Base-by-base conservation (phyloP, 1,140 invertebrate species). In the Oryzaephilus surinamensis region DNA sequence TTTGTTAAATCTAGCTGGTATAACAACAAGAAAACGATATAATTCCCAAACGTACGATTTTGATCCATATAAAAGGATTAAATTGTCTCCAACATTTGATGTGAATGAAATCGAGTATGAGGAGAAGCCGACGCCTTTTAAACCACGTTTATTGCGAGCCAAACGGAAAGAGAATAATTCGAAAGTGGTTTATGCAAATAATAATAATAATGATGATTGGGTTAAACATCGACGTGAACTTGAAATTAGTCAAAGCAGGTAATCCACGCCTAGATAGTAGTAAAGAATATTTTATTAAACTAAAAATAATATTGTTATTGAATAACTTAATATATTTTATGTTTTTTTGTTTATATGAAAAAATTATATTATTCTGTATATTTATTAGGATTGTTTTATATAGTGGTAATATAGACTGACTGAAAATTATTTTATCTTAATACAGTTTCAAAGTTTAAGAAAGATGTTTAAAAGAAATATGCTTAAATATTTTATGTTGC, bases 1-100 rank as follows among this genome's bases (percentile, higher is more conserved):
- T 0, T 59, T 88, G 26, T 59, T 88, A 8, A 81, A 84, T 60
- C 60, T 84, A 14, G 81, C 80, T 0, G 77, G 78, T 17, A 53
- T 62, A 24, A 43, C 50, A 8, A 55, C 50, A n/a, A 32, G 43
- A 13, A 57, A 57, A 33, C 41, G 46, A 15, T 36, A 45, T 23
- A 46, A 43, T 38, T 46, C 41, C 6, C 32, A 41, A 36, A 45
- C 28, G 38, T 17, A 45, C 36, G 29, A 43, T 36, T 36, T 34
- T 27, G 29, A 46, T 32, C 14, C 20, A 10, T 16, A 29, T 12
- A 53, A 50, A 43, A 31, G 23, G 30, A 36, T 43, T 12, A 40
- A 48, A 40, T 24, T 34, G 24, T 43, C 27, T 26, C 16, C 31
- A 7, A 23, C 34, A n/a, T 37, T 38, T 11, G 41, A 49, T 18